Evolutionary conservation across 2,113 vertebrate genomes (phyloP).

Genomic region (Chaetodon auriga): DNA sequence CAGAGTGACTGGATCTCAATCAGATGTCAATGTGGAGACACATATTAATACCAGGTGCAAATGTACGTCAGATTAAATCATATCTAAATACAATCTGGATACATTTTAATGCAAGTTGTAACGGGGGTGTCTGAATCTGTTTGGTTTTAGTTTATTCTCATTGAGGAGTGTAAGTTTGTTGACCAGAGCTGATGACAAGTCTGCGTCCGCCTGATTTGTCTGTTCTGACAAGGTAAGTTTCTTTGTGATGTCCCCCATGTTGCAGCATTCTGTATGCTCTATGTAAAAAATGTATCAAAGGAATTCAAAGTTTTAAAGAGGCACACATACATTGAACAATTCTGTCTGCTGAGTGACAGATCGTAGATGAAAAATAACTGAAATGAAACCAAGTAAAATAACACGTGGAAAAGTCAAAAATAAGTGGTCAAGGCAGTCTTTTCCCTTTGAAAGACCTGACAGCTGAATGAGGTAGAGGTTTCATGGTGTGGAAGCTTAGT

Average conservation of each 20-base stretch:
- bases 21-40: no score
- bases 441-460: slow-evolving; percentile 95
- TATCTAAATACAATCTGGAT: no score
- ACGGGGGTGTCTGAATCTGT: not conserved
- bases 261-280: not conserved
- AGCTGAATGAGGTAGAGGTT: slow-evolving; percentile 97
- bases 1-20: no score
- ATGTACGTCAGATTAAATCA: no score
- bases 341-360: slow-evolving; percentile 1
- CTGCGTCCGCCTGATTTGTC: not conserved
- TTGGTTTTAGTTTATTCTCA: not conserved
- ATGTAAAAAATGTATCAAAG: slow-evolving; percentile 5
- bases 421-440: slow-evolving; percentile 96
- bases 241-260: not conserved
- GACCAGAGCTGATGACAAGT: not conserved
- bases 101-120: no score
- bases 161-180: slow-evolving; percentile 1
- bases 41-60: no score
- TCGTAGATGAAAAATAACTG: slow-evolving; percentile 43
- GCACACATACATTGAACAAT: not conserved
- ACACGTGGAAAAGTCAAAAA: slow-evolving; percentile 66
- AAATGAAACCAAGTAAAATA: slow-evolving; percentile 80
- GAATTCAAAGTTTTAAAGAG: not conserved
- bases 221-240: not conserved
- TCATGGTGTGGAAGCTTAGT: slow-evolving; percentile 86